phyloP scores from a whole-genome alignment of 1,140 invertebrate genomes.

The Atta texana region DNA sequence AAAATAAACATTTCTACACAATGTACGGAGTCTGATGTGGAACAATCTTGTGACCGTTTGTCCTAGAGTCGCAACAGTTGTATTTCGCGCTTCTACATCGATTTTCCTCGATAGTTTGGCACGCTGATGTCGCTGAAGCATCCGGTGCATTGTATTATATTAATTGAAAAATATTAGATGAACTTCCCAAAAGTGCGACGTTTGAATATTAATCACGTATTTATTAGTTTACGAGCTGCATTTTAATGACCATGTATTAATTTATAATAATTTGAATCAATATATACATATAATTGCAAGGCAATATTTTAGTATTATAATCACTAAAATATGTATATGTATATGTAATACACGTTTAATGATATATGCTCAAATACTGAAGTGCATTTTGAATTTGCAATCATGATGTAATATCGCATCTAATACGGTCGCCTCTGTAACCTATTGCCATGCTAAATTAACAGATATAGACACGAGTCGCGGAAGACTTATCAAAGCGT shows the following conservation, averaged over 20 bases:
- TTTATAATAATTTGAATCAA: slow-evolving; percentile 18
- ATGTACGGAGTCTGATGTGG: slow-evolving; percentile 32
- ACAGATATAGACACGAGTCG: slow-evolving; percentile 25
- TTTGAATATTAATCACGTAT: slow-evolving; percentile 6
- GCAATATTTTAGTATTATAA: too few relatives aligned
- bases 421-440: background rate
- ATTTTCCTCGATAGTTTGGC: slow-evolving; percentile 16
- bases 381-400: background rate
- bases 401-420: background rate
- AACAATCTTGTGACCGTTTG: slow-evolving; percentile 60
- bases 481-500: slow-evolving; percentile 37
- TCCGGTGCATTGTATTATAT: slow-evolving; percentile 5
- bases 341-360: background rate
- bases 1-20: slow-evolving; percentile 58
- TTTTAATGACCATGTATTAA: background rate
- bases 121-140: background rate
- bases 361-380: background rate
- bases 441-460: slow-evolving; percentile 20
- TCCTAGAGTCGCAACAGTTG: slow-evolving; percentile 63
- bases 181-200: slow-evolving; percentile 15
- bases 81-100: slow-evolving; percentile 33
- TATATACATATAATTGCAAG: background rate
- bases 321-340: background rate
- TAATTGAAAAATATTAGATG: slow-evolving; percentile 38
- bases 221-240: background rate